phyloP scores from a whole-genome alignment of 2,113 vertebrate species.

The Tachycineta bicolor region DNA sequence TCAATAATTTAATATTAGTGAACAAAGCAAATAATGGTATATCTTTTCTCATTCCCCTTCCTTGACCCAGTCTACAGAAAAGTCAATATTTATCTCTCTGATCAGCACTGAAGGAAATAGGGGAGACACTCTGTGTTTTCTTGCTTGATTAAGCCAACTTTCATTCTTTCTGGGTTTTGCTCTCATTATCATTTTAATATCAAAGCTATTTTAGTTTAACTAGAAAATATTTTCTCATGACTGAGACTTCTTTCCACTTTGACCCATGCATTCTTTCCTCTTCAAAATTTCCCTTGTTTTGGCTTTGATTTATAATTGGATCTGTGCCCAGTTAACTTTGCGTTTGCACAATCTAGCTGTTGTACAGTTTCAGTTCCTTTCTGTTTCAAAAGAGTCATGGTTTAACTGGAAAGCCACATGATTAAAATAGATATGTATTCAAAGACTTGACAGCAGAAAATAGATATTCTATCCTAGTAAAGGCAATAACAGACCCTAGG shows the following conservation, averaged over 20 bases:
- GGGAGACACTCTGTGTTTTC: not conserved
- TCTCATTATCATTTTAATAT: slow-evolving; percentile 57
- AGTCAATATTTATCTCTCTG: not conserved
- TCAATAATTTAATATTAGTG: slow-evolving; percentile 45
- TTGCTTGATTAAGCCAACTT: slow-evolving; percentile 1
- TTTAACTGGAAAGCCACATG: slow-evolving; percentile 53
- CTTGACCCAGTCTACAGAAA: not conserved
- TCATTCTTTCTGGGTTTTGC: slow-evolving; percentile 41
- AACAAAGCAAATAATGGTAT: not conserved
- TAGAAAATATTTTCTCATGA: slow-evolving; percentile 57
- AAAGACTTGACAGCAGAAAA: slow-evolving; percentile 7
- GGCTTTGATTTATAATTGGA: slow-evolving; percentile 60
- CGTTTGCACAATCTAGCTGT: slow-evolving; percentile 33
- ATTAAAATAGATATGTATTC: not conserved
- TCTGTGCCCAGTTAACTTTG: slow-evolving; percentile 27
- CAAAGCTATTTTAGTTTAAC: slow-evolving; percentile 59
- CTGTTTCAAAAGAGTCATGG: slow-evolving; percentile 47
- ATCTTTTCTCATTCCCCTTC: not conserved
- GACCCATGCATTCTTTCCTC: slow-evolving; percentile 67
- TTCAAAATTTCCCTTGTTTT: slow-evolving; percentile 64
- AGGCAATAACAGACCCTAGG: not conserved
- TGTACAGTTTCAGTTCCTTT: slow-evolving; percentile 24
- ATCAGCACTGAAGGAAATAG: not conserved
- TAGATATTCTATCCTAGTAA: not conserved
- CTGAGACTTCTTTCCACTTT: slow-evolving; percentile 54